These are phyloP conservation scores for Nemopilema nomurai DNA, from an alignment of 30 jellyfish, hydroid and myxozoan species.

Conservation along the genomic window DNA sequence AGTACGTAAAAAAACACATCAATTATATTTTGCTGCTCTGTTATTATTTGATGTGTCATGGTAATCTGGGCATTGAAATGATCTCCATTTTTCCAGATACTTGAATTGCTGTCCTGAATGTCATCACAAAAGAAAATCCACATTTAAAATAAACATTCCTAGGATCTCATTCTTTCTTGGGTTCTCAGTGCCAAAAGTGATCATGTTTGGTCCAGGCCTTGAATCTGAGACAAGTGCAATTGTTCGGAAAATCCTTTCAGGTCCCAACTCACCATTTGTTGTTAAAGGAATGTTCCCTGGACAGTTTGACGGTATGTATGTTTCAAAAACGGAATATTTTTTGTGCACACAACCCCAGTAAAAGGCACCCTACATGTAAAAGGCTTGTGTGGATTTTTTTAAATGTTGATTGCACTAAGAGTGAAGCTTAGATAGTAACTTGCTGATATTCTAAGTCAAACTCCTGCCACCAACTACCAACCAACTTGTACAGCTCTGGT, in stretches of 20 bases:
- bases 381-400: no score
- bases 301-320: slow-evolving; percentile 85
- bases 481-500: no score
- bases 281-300: slow-evolving; percentile 98
- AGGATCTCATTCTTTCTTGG: slow-evolving; percentile 85
- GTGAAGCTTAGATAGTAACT: no score
- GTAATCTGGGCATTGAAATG: background rate
- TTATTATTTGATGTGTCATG: background rate
- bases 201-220: slow-evolving; percentile 98
- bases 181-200: slow-evolving; percentile 80
- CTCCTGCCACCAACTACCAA: no score
- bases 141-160: slow-evolving; percentile 70
- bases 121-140: slow-evolving; percentile 16
- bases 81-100: slow-evolving; percentile 48
- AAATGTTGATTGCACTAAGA: no score
- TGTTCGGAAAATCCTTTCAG: slow-evolving; percentile 77
- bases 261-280: slow-evolving; percentile 77
- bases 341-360: no score
- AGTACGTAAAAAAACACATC: no score
- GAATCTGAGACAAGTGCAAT: slow-evolving; percentile 87
- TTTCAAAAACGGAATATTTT: background rate
- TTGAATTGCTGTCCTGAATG: slow-evolving; percentile 93
- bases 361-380: no score
- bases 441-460: no score
- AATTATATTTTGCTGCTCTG: background rate